phyloP scores from a whole-genome alignment of 2,888 invertebrate genomes.

The Ariolimax columbianus region DNA sequence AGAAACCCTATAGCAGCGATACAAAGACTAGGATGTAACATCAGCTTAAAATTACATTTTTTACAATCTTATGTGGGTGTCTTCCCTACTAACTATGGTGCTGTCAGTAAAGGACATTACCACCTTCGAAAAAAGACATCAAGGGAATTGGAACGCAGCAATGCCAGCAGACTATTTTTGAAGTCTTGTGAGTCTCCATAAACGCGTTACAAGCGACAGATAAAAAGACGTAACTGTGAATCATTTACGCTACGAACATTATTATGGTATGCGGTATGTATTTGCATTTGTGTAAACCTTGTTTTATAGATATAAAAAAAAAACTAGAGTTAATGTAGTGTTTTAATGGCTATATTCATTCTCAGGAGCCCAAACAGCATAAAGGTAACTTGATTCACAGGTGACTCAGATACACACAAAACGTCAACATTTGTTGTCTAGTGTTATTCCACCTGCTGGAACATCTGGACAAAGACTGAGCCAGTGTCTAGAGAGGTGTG shows the following conservation, averaged over 20 bases:
- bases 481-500: too few species aligned
- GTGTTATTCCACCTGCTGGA: too few species aligned
- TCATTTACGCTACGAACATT: background rate
- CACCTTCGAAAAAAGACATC: background rate
- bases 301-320: background rate
- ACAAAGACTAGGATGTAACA: background rate
- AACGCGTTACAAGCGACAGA: background rate
- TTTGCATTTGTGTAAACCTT: background rate
- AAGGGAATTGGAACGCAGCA: background rate
- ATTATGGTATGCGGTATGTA: background rate
- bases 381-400: too few species aligned
- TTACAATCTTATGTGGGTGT: background rate
- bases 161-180: background rate
- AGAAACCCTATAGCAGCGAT: too few species aligned
- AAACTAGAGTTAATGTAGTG: too few species aligned
- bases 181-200: too few species aligned
- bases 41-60: background rate
- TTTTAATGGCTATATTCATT: too few species aligned
- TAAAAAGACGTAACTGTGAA: background rate
- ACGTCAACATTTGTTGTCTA: too few species aligned
- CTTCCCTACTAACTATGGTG: background rate
- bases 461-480: too few species aligned
- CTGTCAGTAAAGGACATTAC: background rate
- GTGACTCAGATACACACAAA: too few species aligned
- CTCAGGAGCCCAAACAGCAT: too few species aligned